Evolutionary conservation across 2,113 vertebrate genomes (phyloP).

Genomic region (Dipodomys stephensi): DNA sequence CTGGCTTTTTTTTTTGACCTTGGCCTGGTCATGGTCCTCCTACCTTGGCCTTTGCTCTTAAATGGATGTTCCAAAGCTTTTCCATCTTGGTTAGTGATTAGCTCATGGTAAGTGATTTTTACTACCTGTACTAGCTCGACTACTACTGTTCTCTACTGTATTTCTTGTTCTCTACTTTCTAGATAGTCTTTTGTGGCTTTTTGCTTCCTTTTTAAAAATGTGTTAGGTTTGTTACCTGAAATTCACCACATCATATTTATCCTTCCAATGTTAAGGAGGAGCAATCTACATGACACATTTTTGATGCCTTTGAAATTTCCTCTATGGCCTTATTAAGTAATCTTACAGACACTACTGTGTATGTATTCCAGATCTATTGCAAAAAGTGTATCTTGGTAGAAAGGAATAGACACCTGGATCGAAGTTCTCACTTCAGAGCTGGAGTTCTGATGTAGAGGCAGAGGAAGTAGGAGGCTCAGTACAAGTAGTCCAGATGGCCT

Average conservation of each 20-base stretch:
- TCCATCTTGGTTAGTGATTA: not conserved
- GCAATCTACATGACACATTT: not conserved
- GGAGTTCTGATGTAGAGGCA: not conserved
- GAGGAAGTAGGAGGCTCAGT: not conserved
- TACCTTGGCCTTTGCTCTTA: too few species aligned
- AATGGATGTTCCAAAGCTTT: not conserved
- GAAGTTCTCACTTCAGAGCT: not conserved
- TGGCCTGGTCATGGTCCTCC: too few species aligned
- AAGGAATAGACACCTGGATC: not conserved
- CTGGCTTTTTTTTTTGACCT: too few species aligned
- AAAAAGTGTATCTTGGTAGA: not conserved
- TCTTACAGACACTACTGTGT: not conserved
- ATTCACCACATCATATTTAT: not conserved
- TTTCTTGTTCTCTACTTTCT: not conserved
- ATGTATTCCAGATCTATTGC: too few species aligned
- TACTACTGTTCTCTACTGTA: not conserved
- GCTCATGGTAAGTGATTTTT: not conserved
- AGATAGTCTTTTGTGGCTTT: not conserved
- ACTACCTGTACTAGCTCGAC: not conserved
- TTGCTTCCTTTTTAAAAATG: not conserved
- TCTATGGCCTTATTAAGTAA: not conserved
- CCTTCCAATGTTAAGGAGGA: not conserved
- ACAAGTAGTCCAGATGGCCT: not conserved
- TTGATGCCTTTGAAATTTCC: not conserved
- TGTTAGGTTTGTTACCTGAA: not conserved